Evolutionary conservation across 30 jellyfish, hydroid and myxozoan species (phyloP).

Genomic region (Aurelia aurita): DNA sequence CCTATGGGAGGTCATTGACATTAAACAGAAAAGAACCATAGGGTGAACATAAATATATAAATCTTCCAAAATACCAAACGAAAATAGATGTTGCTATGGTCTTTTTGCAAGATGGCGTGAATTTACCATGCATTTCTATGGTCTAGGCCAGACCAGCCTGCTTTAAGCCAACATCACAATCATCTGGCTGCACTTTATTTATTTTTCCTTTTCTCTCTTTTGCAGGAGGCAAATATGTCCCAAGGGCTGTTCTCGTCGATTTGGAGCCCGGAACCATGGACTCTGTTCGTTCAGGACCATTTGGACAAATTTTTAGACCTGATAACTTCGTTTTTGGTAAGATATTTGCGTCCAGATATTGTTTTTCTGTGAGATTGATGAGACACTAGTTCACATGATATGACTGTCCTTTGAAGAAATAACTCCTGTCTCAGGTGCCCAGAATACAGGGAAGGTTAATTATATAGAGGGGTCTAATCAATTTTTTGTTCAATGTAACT

Average conservation of each 20-base stretch:
- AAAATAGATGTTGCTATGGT: too few relatives aligned
- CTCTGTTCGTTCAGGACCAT: conserved; percentile 96
- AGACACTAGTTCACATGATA: not conserved
- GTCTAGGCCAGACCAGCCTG: conserved; percentile 8
- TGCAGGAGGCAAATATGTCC: conserved; percentile 97
- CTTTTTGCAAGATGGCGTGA: too few relatives aligned
- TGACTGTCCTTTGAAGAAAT: too few relatives aligned
- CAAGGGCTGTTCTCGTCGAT: conserved; percentile 97
- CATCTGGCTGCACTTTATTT: not conserved
- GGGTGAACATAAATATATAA: too few relatives aligned
- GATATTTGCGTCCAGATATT: not conserved
- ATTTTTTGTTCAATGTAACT: too few relatives aligned
- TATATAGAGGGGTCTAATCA: not conserved
- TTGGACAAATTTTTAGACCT: conserved; percentile 96
- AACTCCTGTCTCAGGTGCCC: too few relatives aligned
- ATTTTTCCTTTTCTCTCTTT: not conserved
- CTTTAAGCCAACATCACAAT: conserved; percentile 2
- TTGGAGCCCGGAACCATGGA: conserved; percentile 99
- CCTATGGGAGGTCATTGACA: too few relatives aligned
- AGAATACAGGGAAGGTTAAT: too few relatives aligned
- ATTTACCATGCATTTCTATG: not conserved
- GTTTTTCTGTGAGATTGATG: not conserved
- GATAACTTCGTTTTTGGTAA: conserved; percentile 96
- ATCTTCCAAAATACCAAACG: too few relatives aligned
- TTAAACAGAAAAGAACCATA: too few relatives aligned